Evolutionary conservation across 2,888 invertebrate genomes (phyloP).

Genomic region (Agrypnus murinus): DNA sequence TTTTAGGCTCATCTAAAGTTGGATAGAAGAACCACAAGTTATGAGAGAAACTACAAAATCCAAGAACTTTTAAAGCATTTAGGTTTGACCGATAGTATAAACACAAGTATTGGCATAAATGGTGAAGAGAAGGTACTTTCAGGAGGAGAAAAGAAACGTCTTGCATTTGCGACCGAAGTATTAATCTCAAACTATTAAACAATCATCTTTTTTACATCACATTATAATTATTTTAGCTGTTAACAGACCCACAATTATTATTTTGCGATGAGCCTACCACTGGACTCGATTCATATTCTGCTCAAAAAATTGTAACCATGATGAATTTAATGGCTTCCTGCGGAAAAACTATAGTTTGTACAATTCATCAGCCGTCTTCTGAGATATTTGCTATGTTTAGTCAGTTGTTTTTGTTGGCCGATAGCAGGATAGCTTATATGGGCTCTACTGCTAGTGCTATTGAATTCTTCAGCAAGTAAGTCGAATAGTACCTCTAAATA

Average conservation of each 20-base stretch:
- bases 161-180: constrained; percentile 95
- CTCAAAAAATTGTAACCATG: constrained; percentile 85
- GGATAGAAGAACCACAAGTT: constrained; percentile 78
- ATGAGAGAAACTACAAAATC: constrained; percentile 80
- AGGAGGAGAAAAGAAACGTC: constrained; percentile 93
- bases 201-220: neutral
- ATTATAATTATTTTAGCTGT: constrained; percentile 73
- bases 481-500: constrained; percentile 6
- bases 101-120: constrained; percentile 86
- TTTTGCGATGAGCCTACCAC: constrained; percentile 98
- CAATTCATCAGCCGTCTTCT: constrained; percentile 96
- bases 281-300: constrained; percentile 93
- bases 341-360: constrained; percentile 92
- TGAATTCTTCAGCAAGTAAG: constrained; percentile 81
- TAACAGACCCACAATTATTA: constrained; percentile 92
- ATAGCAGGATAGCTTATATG: constrained; percentile 90
- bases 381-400: constrained; percentile 91
- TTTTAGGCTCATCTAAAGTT: constrained; percentile 85
- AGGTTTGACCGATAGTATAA: constrained; percentile 80
- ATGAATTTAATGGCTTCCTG: constrained; percentile 81
- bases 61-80: constrained; percentile 82
- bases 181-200: constrained; percentile 10
- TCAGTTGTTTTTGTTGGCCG: constrained; percentile 85
- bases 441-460: constrained; percentile 81
- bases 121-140: constrained; percentile 87